Conservation (phyloP, 2,113 vertebrate genomes). For the Zosterops borbonicus region DNA sequence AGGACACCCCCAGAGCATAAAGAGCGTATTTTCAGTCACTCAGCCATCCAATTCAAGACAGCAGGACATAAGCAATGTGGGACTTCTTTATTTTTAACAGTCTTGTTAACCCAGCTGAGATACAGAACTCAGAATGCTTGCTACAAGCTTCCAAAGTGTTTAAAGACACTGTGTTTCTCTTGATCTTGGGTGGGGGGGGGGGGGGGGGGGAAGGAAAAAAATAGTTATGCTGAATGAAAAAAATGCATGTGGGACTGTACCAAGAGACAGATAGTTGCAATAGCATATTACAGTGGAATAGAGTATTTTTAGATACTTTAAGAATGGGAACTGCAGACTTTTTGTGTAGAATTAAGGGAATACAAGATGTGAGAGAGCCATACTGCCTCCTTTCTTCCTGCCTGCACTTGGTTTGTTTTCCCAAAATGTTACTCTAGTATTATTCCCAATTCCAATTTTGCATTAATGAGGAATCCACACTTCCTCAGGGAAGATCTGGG, state of each 20-base stretch:
- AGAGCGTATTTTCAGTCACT: not conserved
- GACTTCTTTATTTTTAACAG: not conserved
- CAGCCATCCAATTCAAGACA: not conserved
- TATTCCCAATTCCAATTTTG: not conserved
- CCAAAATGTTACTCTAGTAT: not conserved
- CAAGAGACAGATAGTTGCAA: not conserved
- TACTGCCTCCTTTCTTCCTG: not conserved
- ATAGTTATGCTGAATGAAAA: not conserved
- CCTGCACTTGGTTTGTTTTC: not conserved
- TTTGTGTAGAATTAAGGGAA: not conserved
- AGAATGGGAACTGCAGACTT: not conserved
- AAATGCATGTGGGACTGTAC: not conserved
- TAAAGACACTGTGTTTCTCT: not conserved
- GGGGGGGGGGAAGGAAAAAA: accelerated
- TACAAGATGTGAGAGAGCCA: not conserved
- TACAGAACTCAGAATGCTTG: not conserved
- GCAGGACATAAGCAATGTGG: not conserved
- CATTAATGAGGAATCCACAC: not conserved
- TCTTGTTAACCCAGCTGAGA: not conserved
- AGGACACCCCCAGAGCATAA: not conserved
- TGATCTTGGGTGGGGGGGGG: accelerated
- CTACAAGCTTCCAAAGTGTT: not conserved
- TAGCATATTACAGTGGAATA: not conserved
- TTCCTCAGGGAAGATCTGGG: not conserved
- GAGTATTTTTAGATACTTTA: not conserved